phyloP scores from a whole-genome alignment of 2,113 vertebrate species.

The Pimephales promelas region DNA sequence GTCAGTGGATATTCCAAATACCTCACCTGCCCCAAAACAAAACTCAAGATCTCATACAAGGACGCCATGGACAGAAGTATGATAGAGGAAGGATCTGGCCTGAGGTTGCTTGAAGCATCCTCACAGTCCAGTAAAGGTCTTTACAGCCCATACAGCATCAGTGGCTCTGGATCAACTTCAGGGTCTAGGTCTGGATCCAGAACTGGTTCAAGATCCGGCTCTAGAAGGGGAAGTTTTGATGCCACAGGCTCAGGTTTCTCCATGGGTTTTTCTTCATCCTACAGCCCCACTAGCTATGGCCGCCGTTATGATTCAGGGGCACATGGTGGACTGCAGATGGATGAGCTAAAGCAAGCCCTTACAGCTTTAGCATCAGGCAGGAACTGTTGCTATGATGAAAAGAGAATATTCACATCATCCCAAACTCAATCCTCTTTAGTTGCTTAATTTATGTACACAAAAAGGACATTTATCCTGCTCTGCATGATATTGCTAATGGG shows the following conservation, averaged over 20 bases:
- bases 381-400: conserved; percentile 62
- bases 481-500: conserved; percentile 82
- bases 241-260: conserved; percentile 88
- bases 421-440: conserved; percentile 65
- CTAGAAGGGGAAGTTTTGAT: conserved; percentile 92
- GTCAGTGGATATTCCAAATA: conserved; percentile 91
- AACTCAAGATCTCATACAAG: conserved; percentile 98
- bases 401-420: conserved; percentile 25
- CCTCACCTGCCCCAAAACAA: conserved; percentile 97
- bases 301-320: conserved; percentile 78
- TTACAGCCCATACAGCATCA: conserved; percentile 93
- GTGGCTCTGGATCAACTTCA: conserved; percentile 86
- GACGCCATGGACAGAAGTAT: conserved; percentile 97
- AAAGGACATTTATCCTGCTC: conserved; percentile 76
- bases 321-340: conserved; percentile 32
- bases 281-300: conserved; percentile 86
- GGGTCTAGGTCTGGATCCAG: conserved; percentile 90
- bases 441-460: conserved; percentile 73
- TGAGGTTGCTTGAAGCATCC: conserved; percentile 90
- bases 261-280: conserved; percentile 89
- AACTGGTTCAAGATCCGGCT: conserved; percentile 87
- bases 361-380: conserved; percentile 42
- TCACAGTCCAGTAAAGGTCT: conserved; percentile 94
- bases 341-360: conserved; percentile 52
- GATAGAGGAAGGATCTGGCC: conserved; percentile 88